Evolutionary conservation across 2,888 invertebrate genomes (phyloP).

Genomic region (Alcis repandata): DNA sequence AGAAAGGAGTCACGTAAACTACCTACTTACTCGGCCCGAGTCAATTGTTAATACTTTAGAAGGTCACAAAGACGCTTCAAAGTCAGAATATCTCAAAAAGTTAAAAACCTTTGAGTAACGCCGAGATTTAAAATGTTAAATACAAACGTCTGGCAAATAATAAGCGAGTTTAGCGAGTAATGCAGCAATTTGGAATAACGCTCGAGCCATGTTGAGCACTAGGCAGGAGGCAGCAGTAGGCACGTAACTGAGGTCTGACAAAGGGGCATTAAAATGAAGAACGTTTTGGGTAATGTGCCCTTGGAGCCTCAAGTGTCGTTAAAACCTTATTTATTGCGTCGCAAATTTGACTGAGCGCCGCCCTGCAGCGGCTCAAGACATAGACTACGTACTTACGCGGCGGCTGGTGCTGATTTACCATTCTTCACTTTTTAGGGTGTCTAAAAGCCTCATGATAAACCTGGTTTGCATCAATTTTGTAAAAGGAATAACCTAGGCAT

Average conservation of each 20-base stretch:
- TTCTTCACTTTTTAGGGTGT: too few relatives aligned
- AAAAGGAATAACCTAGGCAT: too few relatives aligned
- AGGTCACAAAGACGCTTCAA: not conserved
- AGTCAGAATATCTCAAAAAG: not conserved
- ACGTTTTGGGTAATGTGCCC: slow-evolving; percentile 46
- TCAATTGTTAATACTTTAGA: slow-evolving; percentile 6
- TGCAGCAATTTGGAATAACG: slow-evolving; percentile 23
- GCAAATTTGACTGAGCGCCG: slow-evolving; percentile 44
- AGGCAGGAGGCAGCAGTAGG: slow-evolving; percentile 23
- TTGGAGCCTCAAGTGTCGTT: slow-evolving; percentile 45
- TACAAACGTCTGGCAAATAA: slow-evolving; percentile 23
- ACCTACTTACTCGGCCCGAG: not conserved
- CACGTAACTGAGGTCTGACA: slow-evolving; percentile 38
- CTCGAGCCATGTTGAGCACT: slow-evolving; percentile 12
- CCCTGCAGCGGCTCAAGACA: slow-evolving; percentile 25
- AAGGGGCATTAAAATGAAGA: slow-evolving; percentile 48
- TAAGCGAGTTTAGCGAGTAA: slow-evolving; percentile 27
- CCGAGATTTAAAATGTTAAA: slow-evolving; percentile 3
- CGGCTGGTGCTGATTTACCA: not conserved
- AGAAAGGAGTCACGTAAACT: slow-evolving; percentile 13
- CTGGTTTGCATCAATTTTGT: too few relatives aligned
- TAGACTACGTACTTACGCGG: slow-evolving; percentile 1
- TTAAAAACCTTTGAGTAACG: slow-evolving; percentile 3
- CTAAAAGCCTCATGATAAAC: too few relatives aligned
- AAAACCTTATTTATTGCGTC: slow-evolving; percentile 44